Base-by-base conservation (phyloP, 2,888 invertebrate genomes). In the Prosopocoilus inquinatus region DNA sequence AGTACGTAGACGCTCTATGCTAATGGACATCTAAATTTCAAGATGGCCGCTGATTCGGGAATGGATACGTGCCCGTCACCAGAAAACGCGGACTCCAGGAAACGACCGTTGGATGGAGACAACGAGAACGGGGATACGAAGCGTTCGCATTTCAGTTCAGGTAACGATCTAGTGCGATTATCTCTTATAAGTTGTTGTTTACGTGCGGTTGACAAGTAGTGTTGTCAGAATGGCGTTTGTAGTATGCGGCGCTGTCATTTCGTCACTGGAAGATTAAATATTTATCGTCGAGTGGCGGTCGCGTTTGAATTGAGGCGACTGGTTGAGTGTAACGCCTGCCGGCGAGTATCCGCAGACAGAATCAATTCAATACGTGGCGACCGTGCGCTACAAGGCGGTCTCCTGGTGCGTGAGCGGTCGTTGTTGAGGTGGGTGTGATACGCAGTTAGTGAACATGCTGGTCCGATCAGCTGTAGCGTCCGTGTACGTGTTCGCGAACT, bases 41-140 rank as follows among this genome's bases (percentile, higher is more conserved):
- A 41, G 41, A 91, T 91, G 91, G 91, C 91, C 84, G 91, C 91
- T 82, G 91, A 91, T 83, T 89, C 90, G 84, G 89, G 89, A 84
- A 91, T 91, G 91, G 91, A 91, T 85, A 90, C 91, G 84, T 91
- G 91, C 85, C 89, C 91, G 80, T 91, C 91, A 84, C 91, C 92
- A 81, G 92, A 92, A 85, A 90, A 90, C 80, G 84, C 87, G 70
- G 92, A 92, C 83, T 91, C 91, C 80, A 87, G 92, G 81, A 92
- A 92, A 84, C 86, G 92, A 79, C 92, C 91, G 72, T 85, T 91
- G 75, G 92, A 92, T 81, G 86, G 86, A 68, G 91, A 91, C 81
- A 87, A 87, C 71, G 92, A 92, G 81, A 91, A 90, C 84, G 91
- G 90, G 76, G 88, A 90, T 77, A 89, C 89, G 72, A 92, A 92